A percentile compares a stretch with the other conserved stretches of the same genome.
Conservation (phyloP, 2,797 vertebrate genomes). For the Notolabrus celidotus region DNA sequence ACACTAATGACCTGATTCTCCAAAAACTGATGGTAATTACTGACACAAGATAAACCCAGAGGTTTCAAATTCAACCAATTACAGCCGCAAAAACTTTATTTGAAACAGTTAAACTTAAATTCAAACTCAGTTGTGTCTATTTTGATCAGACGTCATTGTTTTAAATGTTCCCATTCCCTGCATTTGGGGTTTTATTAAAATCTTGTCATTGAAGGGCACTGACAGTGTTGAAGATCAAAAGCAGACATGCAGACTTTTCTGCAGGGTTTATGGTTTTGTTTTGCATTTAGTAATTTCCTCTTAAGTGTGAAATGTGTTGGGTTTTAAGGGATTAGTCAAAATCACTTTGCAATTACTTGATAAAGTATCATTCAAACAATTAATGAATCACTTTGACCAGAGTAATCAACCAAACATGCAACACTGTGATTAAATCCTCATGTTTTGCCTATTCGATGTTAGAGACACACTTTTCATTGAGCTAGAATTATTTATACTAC, state of each 20-base stretch:
- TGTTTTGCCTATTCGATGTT: background rate
- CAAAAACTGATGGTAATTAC: background rate
- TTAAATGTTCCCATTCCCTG: background rate
- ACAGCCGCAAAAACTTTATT: background rate
- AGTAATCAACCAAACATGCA: background rate
- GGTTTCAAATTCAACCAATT: background rate
- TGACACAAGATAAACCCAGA: background rate
- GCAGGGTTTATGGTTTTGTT: background rate
- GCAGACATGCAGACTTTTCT: background rate
- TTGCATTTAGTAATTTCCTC: background rate
- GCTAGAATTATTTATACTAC: background rate
- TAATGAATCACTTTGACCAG: background rate
- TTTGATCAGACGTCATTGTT: background rate
- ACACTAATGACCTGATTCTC: background rate
- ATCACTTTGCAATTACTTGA: background rate
- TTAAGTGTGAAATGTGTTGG: background rate
- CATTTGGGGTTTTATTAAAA: background rate
- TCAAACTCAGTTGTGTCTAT: background rate
- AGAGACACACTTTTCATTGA: background rate
- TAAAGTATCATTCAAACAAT: background rate
- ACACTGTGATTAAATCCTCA: background rate
- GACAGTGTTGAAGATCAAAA: background rate
- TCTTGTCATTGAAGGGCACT: background rate
- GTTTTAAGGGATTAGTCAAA: background rate
- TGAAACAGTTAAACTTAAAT: background rate